These are phyloP conservation scores for Propithecus coquereli DNA, from an alignment of 2,113 vertebrate genomes.

Conservation along the genomic window DNA sequence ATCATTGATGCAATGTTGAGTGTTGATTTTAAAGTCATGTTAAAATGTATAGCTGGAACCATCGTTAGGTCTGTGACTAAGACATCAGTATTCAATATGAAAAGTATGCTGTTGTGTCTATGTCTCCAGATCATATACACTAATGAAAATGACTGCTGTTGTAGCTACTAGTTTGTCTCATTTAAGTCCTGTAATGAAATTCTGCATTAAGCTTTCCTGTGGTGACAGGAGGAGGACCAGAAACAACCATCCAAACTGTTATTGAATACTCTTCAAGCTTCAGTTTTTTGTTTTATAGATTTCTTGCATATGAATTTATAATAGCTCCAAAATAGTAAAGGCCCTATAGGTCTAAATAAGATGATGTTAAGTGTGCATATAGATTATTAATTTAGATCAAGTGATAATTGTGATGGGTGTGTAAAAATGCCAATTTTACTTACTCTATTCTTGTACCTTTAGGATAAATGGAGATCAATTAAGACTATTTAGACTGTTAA, in stretches of 20 bases:
- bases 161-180: neutral
- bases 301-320: slow-evolving; percentile 10
- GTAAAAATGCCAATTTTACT: neutral
- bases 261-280: neutral
- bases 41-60: neutral
- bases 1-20: neutral
- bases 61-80: neutral
- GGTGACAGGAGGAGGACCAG: neutral
- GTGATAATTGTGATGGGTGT: neutral
- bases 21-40: neutral
- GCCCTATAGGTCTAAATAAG: neutral
- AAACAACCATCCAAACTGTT: neutral
- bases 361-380: neutral
- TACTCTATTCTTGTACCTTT: neutral
- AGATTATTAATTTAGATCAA: slow-evolving; percentile 12
- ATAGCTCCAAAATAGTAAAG: neutral
- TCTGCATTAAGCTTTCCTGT: neutral
- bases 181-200: neutral
- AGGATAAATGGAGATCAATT: neutral
- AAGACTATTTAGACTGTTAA: neutral
- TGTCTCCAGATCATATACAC: neutral
- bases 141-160: neutral
- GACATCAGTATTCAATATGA: neutral
- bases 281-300: slow-evolving; percentile 10
- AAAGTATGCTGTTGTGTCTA: neutral